Evolutionary conservation across 2,797 vertebrate genomes (phyloP).

Genomic region (Sarcoramphus papa): DNA sequence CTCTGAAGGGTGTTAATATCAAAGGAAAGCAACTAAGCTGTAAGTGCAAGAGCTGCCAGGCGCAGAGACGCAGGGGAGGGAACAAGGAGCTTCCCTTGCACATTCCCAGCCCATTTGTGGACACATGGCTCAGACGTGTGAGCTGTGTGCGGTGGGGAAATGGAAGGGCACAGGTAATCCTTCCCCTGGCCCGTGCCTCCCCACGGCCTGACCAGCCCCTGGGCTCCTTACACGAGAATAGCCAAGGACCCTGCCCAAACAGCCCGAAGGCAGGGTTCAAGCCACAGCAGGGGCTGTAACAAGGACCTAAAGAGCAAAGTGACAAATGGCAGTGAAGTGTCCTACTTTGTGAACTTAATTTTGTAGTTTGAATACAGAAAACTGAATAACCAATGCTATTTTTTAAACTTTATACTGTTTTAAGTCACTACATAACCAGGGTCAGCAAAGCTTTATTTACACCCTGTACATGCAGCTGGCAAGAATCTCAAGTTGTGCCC

Average conservation of each 20-base stretch:
- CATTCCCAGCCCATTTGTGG: background rate
- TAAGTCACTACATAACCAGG: background rate
- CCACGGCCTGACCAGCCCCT: background rate
- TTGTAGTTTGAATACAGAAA: background rate
- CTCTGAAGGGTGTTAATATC: background rate
- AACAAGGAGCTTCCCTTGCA: background rate
- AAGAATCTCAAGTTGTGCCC: background rate
- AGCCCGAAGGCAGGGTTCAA: background rate
- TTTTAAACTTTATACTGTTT: background rate
- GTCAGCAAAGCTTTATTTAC: background rate
- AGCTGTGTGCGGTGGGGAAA: background rate
- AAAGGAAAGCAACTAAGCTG: background rate
- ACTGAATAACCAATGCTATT: background rate
- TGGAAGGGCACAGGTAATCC: background rate
- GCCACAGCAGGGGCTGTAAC: background rate
- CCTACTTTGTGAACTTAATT: background rate
- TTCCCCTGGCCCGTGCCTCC: background rate
- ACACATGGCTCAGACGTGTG: fast-evolving
- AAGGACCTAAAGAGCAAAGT: background rate
- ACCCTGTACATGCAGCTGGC: background rate
- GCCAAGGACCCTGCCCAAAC: background rate
- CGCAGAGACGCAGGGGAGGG: background rate
- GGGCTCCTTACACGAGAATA: background rate
- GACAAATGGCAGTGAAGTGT: background rate
- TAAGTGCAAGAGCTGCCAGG: background rate